Evolutionary conservation across 2,113 vertebrate genomes (phyloP).

Genomic region (Coracopsis vasa): DNA sequence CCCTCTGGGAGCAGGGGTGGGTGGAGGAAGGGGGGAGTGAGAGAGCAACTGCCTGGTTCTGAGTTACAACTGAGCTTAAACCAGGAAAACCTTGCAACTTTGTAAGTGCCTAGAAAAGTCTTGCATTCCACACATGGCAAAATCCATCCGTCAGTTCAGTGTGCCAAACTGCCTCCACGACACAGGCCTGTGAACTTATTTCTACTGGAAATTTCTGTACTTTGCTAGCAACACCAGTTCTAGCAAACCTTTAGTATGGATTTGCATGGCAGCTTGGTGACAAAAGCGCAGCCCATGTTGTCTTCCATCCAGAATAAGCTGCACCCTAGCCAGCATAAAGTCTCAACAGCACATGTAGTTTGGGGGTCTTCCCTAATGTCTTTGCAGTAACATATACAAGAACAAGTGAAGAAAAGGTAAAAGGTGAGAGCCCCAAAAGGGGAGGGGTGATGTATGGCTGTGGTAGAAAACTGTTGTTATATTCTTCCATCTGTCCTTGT

Average conservation of each 20-base stretch:
- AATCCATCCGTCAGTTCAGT: background rate
- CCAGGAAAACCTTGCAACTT: background rate
- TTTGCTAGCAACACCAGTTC: background rate
- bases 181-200: fast-evolving
- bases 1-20: no score
- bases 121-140: background rate
- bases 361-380: background rate
- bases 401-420: background rate
- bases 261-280: background rate
- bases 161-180: background rate
- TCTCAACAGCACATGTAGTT: background rate
- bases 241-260: background rate
- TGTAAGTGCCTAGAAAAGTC: background rate
- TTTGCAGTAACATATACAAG: background rate
- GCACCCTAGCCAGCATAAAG: background rate
- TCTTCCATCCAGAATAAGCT: background rate
- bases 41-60: no score
- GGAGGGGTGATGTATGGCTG: fast-evolving
- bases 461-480: background rate
- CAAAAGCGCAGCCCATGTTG: fast-evolving
- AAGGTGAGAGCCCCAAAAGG: background rate
- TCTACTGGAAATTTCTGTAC: background rate
- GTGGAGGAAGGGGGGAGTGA: no score
- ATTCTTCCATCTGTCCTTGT: background rate
- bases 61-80: no score